phyloP scores from a whole-genome alignment of 2,888 invertebrate genomes.

The Trichogramma evanescens region DNA sequence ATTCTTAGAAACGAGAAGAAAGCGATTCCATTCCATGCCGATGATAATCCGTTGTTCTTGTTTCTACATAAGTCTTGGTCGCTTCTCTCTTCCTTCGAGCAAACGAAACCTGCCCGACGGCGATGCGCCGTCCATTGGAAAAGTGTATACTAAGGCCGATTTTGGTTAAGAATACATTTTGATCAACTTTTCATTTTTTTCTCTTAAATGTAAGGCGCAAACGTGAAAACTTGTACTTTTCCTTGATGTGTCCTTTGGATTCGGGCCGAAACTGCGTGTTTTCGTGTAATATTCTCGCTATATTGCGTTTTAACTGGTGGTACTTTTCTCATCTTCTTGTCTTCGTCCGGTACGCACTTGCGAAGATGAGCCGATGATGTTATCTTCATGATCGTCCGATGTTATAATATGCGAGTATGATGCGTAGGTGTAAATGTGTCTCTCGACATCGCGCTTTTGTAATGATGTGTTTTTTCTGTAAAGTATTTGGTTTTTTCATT shows the following conservation, averaged over 20 bases:
- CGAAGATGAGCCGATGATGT: too few species aligned
- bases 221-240: constrained; percentile 48
- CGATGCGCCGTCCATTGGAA: constrained; percentile 38
- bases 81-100: not conserved
- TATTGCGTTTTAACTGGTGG: not conserved
- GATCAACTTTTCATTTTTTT: constrained; percentile 45
- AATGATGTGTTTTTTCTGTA: constrained; percentile 22
- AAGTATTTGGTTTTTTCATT: constrained; percentile 23
- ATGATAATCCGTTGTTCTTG: not conserved
- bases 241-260: constrained; percentile 46
- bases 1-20: too few species aligned
- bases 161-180: constrained; percentile 47
- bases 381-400: too few species aligned
- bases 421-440: constrained; percentile 12
- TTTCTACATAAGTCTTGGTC: constrained; percentile 2
- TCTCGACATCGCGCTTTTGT: constrained; percentile 12
- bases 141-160: constrained; percentile 47
- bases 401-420: not conserved
- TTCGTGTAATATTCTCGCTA: constrained; percentile 27
- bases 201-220: constrained; percentile 44
- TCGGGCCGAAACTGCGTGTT: constrained; percentile 44
- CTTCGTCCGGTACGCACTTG: not conserved
- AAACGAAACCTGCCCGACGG: constrained; percentile 23
- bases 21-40: not conserved
- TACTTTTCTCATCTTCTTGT: constrained; percentile 10